Base-by-base conservation (phyloP, 2,888 invertebrate species). In the Camponotus fellah region DNA sequence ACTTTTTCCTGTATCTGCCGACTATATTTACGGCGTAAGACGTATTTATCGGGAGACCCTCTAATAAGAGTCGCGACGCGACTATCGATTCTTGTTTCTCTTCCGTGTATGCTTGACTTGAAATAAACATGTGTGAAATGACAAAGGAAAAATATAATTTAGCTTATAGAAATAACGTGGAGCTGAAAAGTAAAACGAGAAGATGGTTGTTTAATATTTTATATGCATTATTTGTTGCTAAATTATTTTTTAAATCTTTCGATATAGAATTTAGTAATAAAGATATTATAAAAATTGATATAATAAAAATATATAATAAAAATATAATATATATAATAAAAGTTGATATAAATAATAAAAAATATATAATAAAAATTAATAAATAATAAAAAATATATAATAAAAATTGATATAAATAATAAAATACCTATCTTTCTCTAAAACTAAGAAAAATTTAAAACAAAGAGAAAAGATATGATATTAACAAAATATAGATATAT, bases 181-280 rank as follows among this genome's bases (percentile, higher is more conserved):
- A 37, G 14, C 14, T 17, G 14, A 17, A 40, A 37, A 9, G 5
- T 40, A 21, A 72, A 0, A 40, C 5, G 21, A 58, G 10, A 21
- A 65, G 3, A 37, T 1, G 6, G 14, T 8, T 9, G 53, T 8
- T n/a, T 6, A n/a, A 49, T 69, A 5, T 53, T 53, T 53, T n/a
- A 34, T 34, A 14, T 32, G n/a, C 17, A 14, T 14, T 12, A 17
- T 5, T 69, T 49, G n/a, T 34, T 71, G 2, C 0, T 9, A 0
- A 49, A 49, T 3, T 32, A 72, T 72, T 72, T 58, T 4, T 72
- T 12, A 26, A n/a, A 62, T 62, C 32, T n/a, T 26, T 4, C n/a
- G 8, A 56, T 40, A 37, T 40, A 37, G 1, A 12, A 43, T 74
- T 26, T 72, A 26, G 2, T 3, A 40, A 17, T 2, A 4, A 17